Evolutionary conservation across 1,140 invertebrate genomes (phyloP).

Genomic region (Zophobas morio): DNA sequence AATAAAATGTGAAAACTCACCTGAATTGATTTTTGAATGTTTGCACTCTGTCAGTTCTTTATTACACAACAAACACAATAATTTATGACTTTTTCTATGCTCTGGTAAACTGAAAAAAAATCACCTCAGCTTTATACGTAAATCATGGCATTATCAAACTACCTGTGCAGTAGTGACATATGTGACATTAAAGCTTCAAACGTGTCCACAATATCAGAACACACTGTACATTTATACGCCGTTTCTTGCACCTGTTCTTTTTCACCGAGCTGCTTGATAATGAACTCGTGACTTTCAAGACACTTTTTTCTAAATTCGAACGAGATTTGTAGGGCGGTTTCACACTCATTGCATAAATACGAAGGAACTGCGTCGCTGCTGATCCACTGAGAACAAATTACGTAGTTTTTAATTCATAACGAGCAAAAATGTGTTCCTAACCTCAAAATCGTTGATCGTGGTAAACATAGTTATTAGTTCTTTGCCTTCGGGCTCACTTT

Average conservation of each 20-base stretch:
- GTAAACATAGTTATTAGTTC: slow-evolving; percentile 10
- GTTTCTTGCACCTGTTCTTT: not conserved
- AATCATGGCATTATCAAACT: not conserved
- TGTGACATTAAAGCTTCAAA: no score
- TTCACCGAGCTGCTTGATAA: not conserved
- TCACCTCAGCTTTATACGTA: not conserved
- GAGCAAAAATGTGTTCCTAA: not conserved
- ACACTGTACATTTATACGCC: not conserved
- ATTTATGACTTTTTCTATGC: no score
- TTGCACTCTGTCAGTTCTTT: no score
- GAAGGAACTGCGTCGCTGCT: not conserved
- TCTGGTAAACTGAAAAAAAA: no score
- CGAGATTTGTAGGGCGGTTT: not conserved
- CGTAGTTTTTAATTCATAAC: slow-evolving; percentile 6
- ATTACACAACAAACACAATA: no score
- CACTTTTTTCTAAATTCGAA: slow-evolving; percentile 14
- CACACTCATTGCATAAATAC: slow-evolving; percentile 8
- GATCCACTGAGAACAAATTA: slow-evolving; percentile 7
- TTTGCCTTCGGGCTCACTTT: slow-evolving; percentile 1
- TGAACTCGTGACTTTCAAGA: slow-evolving; percentile 4
- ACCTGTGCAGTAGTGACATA: no score
- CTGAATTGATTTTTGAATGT: no score
- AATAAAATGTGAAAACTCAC: not conserved
- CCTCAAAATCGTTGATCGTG: slow-evolving; percentile 19
- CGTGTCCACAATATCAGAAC: no score